Percentiles rank a stretch among this genome's conserved stretches.
These are phyloP conservation scores for Psilopsiagon aurifrons DNA, from an alignment of 2,113 vertebrate species.

Conservation along the genomic window DNA sequence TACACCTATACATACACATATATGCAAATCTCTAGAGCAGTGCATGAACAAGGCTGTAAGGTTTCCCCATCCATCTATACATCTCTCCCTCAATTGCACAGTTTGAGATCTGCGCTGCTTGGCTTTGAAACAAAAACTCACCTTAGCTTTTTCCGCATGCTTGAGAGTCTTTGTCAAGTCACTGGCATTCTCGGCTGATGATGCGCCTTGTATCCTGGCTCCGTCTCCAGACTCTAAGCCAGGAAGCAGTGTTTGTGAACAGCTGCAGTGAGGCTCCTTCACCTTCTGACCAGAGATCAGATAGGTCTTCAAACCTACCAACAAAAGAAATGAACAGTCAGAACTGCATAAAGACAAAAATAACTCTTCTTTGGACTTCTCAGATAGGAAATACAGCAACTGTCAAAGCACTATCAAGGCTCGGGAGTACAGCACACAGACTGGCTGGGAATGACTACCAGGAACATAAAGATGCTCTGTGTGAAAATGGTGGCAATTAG, in stretches of 20 bases:
- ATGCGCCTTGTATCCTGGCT: constrained; percentile 56
- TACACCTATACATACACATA: neutral
- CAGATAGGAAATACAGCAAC: neutral
- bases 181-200: constrained; percentile 62
- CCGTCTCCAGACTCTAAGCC: constrained; percentile 75
- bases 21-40: neutral
- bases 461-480: neutral
- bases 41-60: neutral
- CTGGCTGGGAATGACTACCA: neutral
- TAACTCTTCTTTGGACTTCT: neutral
- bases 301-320: constrained; percentile 90
- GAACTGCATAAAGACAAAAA: neutral
- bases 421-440: neutral
- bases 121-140: constrained; percentile 26
- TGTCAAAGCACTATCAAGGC: neutral
- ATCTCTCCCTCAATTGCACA: neutral
- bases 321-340: constrained; percentile 45
- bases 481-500: neutral
- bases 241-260: constrained; percentile 77
- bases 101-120: neutral
- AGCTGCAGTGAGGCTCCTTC: constrained; percentile 84
- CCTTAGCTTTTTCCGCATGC: constrained; percentile 76
- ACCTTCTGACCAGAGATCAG: constrained; percentile 90
- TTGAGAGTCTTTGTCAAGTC: constrained; percentile 70
- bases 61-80: neutral